These are phyloP conservation scores for Dryomyza anilis DNA, from an alignment of 2,888 invertebrate species.

Conservation along the genomic window DNA sequence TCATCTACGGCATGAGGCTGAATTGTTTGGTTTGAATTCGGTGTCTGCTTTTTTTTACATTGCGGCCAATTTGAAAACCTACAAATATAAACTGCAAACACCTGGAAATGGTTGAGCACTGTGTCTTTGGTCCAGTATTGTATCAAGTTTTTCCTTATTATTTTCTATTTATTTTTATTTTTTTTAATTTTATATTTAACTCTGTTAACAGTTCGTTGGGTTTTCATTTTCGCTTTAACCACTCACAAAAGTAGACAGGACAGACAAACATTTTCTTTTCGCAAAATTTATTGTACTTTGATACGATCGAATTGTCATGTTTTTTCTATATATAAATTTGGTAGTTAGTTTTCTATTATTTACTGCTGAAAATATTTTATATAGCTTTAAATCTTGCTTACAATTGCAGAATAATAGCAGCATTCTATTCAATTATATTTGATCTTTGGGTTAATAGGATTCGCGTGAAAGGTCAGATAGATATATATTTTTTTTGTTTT, in stretches of 20 bases:
- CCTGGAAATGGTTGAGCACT: constrained; percentile 29
- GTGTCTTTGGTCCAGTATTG: background rate
- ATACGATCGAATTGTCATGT: background rate
- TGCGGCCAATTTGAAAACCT: constrained; percentile 7
- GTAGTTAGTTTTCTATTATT: background rate
- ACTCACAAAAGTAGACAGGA: background rate
- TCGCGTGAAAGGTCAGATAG: no score
- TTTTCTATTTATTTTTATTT: background rate
- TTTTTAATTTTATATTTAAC: no score
- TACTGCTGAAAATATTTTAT: no score
- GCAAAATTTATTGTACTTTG: background rate
- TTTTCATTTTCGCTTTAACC: background rate
- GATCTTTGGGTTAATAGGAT: no score
- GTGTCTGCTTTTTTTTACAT: background rate
- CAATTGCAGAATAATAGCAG: no score
- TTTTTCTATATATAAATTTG: background rate
- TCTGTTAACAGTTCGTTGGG: background rate
- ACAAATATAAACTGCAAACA: constrained; percentile 14
- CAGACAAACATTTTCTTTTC: background rate
- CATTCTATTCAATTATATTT: no score
- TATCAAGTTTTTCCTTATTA: no score
- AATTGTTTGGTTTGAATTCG: background rate
- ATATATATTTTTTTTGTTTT: no score
- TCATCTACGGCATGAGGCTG: background rate
- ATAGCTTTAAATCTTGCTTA: no score